Evolutionary conservation across 2,113 vertebrate species (phyloP).

Genomic region (Triplophysa rosa): DNA sequence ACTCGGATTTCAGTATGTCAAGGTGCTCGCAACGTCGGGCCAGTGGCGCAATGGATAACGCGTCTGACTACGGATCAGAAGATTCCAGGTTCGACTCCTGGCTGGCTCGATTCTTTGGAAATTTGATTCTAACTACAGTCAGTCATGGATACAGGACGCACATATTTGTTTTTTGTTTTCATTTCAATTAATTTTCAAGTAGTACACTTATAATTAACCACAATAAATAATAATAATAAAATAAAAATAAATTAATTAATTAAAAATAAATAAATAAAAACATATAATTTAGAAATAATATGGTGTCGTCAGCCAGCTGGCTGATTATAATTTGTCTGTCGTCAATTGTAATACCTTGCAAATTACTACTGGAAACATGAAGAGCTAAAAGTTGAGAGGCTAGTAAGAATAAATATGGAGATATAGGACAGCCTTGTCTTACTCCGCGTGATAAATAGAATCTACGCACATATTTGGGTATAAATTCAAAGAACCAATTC

Average conservation of each 20-base stretch:
- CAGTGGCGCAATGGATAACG: conserved; percentile 86
- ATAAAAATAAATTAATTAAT: too few relatives aligned
- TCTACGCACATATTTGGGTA: neutral
- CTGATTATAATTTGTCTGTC: neutral
- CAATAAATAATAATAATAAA: too few relatives aligned
- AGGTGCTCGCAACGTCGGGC: conserved; percentile 53
- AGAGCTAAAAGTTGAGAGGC: neutral
- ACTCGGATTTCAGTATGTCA: too few relatives aligned
- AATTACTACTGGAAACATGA: neutral
- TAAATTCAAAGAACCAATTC: too few relatives aligned
- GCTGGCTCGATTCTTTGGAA: conserved; percentile 71
- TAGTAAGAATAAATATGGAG: neutral
- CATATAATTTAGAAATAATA: too few relatives aligned
- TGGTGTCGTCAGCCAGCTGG: neutral
- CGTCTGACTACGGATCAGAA: conserved; percentile 86
- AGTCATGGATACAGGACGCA: too few relatives aligned
- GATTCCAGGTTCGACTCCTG: conserved; percentile 87
- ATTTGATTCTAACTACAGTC: too few relatives aligned
- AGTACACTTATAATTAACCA: too few relatives aligned
- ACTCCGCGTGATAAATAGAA: neutral
- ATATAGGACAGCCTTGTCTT: too few relatives aligned
- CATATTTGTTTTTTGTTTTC: too few relatives aligned
- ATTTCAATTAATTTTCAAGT: too few relatives aligned
- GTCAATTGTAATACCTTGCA: neutral
- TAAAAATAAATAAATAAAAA: too few relatives aligned